Percentiles rank a stretch among this genome's conserved stretches.
Evolutionary conservation across 2,113 vertebrate genomes (phyloP).

Genomic region (Rutilus rutilus): DNA sequence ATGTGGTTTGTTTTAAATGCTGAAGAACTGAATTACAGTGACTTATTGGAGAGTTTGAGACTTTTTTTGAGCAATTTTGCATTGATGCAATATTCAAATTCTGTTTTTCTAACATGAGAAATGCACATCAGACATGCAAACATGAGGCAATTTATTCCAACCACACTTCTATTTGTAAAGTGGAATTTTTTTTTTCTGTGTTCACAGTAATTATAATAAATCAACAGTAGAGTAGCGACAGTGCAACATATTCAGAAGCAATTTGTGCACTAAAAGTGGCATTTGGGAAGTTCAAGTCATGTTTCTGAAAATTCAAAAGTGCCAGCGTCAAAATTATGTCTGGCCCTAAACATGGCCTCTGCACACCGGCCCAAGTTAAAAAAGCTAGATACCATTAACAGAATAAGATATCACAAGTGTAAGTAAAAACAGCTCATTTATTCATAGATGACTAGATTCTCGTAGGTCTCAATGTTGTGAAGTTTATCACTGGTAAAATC

Average conservation of each 20-base stretch:
- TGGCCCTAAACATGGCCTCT: too few relatives aligned
- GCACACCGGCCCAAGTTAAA: too few relatives aligned
- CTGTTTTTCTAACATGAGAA: neutral
- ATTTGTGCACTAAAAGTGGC: too few relatives aligned
- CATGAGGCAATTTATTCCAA: neutral
- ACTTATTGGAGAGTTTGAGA: neutral
- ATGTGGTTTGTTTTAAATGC: neutral
- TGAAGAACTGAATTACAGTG: neutral
- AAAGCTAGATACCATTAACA: neutral
- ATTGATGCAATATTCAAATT: neutral
- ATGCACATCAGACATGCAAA: neutral
- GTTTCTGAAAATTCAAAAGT: too few relatives aligned
- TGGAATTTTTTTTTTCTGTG: neutral
- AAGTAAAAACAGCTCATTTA: conserved; percentile 15
- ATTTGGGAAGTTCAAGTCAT: too few relatives aligned
- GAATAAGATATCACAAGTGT: neutral
- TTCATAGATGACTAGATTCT: conserved; percentile 59
- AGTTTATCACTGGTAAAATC: conserved; percentile 86
- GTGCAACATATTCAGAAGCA: too few relatives aligned
- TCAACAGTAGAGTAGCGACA: too few relatives aligned
- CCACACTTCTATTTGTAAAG: neutral
- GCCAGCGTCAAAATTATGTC: too few relatives aligned
- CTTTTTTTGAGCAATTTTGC: neutral
- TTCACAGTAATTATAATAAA: neutral
- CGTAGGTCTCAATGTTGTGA: conserved; percentile 78